Evolutionary conservation across 53 echinoderm and acorn worm species (phyloP), one percentile per base, ranked within the genome.

Genomic region (Glandiceps talaboti): DNA sequence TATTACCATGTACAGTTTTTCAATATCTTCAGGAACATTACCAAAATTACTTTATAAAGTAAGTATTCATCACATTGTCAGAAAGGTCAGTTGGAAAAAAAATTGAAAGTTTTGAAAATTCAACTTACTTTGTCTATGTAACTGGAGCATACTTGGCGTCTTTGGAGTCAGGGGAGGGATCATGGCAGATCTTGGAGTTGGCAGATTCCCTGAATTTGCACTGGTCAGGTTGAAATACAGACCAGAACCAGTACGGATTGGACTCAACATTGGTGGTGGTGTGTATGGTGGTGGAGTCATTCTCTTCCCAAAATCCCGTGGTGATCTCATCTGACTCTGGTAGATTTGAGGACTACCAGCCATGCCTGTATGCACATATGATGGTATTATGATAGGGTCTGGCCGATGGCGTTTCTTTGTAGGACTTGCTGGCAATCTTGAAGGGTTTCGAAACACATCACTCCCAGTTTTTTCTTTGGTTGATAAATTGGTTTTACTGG

Each of bases 201-300:
- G 74, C 30, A n/a, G 74, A 30, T 29, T 30, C 27, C 84, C 84
- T 27, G 77, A 73, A 1, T 45, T 32, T 28, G 64, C 76, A 27
- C 82, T 84, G 29, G 87, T 89, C 29, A 86, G 86, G 33, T 88
- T 99, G 90, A 99, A 99, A 77, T 99, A 99, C 86, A 99, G 80
- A 30, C 99, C 99, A 30, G 99, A 89, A 28, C 99, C 99, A 86
- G 93, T 99, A 76, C 99, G 83, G 75, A 99, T 99, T 0, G 99
- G 99, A 81, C 99, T 99, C 79, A 99, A 79, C 99, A 99, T 99
- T 27, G 99, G 99, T 29, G 99, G 99, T 32, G 99, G 99, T 29
- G 99, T 99, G 82, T 99, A 99, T 20, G 99, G 99, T 0, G 99
- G 99, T 76, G 99, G 99, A 20, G 99, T 99, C 74, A 89, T 94